Evolutionary conservation across 2,888 invertebrate species (phyloP).

Genomic region (Dermolepida albohirtum): DNA sequence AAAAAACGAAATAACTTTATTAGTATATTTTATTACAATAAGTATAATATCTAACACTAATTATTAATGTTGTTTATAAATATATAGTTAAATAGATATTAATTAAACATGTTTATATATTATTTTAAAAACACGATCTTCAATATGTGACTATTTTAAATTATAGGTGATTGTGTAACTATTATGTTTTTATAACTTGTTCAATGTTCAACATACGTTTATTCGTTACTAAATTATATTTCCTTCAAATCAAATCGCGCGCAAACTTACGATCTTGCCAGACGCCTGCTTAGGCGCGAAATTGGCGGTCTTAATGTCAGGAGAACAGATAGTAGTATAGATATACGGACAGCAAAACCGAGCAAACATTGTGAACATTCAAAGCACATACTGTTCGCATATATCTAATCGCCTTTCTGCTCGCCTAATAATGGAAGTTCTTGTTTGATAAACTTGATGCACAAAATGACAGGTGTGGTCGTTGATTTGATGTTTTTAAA

Average conservation of each 20-base stretch:
- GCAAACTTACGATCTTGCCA: slow-evolving; percentile 55
- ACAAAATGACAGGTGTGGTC: slow-evolving; percentile 53
- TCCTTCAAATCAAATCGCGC: slow-evolving; percentile 41
- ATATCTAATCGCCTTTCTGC: slow-evolving; percentile 39
- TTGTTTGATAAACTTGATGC: slow-evolving; percentile 61
- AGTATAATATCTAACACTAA: too few relatives aligned
- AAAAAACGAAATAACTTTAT: too few relatives aligned
- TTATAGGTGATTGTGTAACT: too few relatives aligned
- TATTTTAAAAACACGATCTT: too few relatives aligned
- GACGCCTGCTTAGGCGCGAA: slow-evolving; percentile 58
- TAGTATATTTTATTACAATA: too few relatives aligned
- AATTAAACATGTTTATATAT: too few relatives aligned
- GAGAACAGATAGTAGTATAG: slow-evolving; percentile 49
- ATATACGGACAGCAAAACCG: slow-evolving; percentile 30
- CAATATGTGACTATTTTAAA: too few relatives aligned
- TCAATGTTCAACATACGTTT: too few relatives aligned
- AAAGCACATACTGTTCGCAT: background rate
- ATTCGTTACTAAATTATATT: too few relatives aligned
- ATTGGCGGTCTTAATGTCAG: slow-evolving; percentile 61
- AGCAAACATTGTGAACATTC: slow-evolving; percentile 1
- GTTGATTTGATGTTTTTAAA: slow-evolving; percentile 38
- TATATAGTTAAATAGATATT: too few relatives aligned
- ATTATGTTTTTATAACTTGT: too few relatives aligned
- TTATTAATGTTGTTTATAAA: too few relatives aligned
- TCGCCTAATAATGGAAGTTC: slow-evolving; percentile 53